Percentiles rank a stretch among this genome's conserved stretches.
Evolutionary conservation across 2,113 vertebrate species (phyloP).

Genomic region (Accipiter cooperii): DNA sequence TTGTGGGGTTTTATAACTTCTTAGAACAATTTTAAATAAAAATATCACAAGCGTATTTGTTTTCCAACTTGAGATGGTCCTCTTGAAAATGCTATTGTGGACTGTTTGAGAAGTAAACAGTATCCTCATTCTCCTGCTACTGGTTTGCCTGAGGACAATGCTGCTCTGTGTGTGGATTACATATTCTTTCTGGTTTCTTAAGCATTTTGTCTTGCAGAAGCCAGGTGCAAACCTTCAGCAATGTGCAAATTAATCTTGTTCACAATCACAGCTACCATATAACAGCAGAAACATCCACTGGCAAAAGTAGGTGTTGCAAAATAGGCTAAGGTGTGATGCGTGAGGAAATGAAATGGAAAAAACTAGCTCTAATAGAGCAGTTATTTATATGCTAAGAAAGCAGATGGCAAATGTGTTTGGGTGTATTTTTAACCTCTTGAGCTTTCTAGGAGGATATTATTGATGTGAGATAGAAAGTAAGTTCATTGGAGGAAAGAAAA

Average conservation of each 20-base stretch:
- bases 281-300: not conserved
- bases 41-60: not conserved
- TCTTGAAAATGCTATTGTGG: not conserved
- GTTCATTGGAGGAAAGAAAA: not conserved
- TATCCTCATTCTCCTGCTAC: not conserved
- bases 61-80: not conserved
- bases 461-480: not conserved
- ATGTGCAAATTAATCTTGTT: slow-evolving; percentile 30
- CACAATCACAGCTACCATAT: not conserved
- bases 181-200: not conserved
- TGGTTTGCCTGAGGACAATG: not conserved
- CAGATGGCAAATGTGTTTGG: not conserved
- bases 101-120: not conserved
- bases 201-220: not conserved
- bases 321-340: not conserved
- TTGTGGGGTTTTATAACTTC: not conserved
- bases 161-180: not conserved
- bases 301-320: not conserved
- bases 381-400: not conserved
- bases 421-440: not conserved
- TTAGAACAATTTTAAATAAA: not conserved
- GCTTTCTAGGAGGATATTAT: not conserved
- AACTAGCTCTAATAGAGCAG: not conserved
- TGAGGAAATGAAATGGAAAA: slow-evolving; percentile 8
- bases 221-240: not conserved